Percentiles rank a stretch among this genome's conserved stretches.
phyloP scores from a whole-genome alignment of 2,797 vertebrate species.

The Cirrhinus molitorella region DNA sequence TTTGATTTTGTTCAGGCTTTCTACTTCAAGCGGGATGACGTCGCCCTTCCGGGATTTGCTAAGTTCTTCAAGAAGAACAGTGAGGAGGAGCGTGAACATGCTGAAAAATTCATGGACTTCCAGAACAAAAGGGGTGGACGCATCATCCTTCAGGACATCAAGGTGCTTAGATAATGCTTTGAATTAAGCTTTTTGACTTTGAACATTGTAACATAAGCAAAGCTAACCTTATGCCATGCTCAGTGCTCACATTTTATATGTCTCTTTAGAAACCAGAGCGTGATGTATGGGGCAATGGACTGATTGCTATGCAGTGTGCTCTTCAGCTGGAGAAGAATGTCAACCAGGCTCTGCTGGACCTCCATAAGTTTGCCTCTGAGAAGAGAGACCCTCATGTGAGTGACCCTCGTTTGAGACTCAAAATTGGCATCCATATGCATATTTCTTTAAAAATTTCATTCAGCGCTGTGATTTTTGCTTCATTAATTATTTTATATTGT shows the following conservation, averaged over 20 bases:
- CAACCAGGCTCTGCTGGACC: constrained; percentile 88
- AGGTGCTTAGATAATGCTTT: constrained; percentile 62
- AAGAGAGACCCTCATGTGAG: constrained; percentile 84
- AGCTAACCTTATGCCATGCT: neutral
- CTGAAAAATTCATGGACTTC: constrained; percentile 77
- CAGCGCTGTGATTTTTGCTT: neutral
- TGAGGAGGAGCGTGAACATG: constrained; percentile 76
- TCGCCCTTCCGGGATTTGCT: constrained; percentile 79
- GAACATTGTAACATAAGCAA: too few species aligned
- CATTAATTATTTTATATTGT: neutral
- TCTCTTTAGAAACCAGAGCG: constrained; percentile 88
- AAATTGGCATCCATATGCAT: neutral
- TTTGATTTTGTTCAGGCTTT: constrained; percentile 68
- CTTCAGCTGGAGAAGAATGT: constrained; percentile 92
- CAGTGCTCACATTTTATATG: too few species aligned
- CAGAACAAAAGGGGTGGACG: constrained; percentile 81
- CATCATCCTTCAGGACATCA: constrained; percentile 77
- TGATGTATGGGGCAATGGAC: constrained; percentile 90
- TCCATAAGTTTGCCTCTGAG: constrained; percentile 82
- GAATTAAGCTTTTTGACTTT: neutral
- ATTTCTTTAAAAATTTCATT: neutral
- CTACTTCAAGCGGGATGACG: constrained; percentile 81
- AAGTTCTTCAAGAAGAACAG: constrained; percentile 83
- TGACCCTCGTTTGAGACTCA: neutral
- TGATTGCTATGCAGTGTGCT: constrained; percentile 89